Evolutionary conservation across 1,140 invertebrate genomes (phyloP).

Genomic region (Yoshiicerus persimilis): DNA sequence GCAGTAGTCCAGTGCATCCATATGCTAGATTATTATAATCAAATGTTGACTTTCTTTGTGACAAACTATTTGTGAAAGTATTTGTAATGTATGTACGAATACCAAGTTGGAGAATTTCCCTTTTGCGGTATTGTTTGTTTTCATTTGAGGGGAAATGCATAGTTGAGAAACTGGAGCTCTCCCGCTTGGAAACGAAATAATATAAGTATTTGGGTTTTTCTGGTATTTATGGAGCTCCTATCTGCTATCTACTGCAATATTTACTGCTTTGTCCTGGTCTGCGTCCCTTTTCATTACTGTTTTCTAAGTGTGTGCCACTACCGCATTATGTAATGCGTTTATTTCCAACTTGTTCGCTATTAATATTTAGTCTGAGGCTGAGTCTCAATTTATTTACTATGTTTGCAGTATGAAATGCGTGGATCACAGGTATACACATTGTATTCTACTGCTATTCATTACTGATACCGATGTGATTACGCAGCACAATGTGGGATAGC

Average conservation of each 20-base stretch:
- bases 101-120: not conserved
- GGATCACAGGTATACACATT: too few relatives aligned
- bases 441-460: too few relatives aligned
- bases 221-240: not conserved
- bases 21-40: not conserved
- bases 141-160: not conserved
- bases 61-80: not conserved
- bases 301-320: not conserved
- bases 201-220: not conserved
- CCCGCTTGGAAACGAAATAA: not conserved
- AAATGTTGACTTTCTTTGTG: not conserved
- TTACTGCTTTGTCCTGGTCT: too few relatives aligned
- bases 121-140: not conserved
- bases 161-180: not conserved
- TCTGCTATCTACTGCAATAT: not conserved
- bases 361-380: not conserved
- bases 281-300: not conserved
- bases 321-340: not conserved
- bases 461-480: too few relatives aligned
- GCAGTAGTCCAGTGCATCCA: too few relatives aligned
- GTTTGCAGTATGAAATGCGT: not conserved
- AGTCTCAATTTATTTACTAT: not conserved
- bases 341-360: not conserved
- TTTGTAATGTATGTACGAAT: not conserved
- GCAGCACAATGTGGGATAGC: not conserved